Base-by-base conservation (phyloP, 2,888 invertebrate species). In the Epirrhoe alternata region DNA sequence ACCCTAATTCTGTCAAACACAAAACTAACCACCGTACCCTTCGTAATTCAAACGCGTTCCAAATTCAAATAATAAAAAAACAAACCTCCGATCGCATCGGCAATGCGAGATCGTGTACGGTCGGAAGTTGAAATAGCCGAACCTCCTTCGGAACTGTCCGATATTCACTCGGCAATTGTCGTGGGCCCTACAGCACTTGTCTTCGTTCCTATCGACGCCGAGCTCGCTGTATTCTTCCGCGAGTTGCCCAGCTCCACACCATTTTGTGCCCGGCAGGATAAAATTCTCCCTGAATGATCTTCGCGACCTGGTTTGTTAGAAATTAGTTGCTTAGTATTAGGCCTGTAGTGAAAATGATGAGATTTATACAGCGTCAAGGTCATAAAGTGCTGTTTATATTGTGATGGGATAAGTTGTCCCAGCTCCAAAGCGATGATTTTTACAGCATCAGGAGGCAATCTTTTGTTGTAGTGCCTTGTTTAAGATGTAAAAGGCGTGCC, bases 81-180 rank as follows among this genome's bases (percentile, higher is more conserved):
- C 94, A 87, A 94, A 96, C 97, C 96, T 96, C 90, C 94, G 94
- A 88, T 97, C 97, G 86, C 97, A 97, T 74, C 94, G 93, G 88
- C 97, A 97, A 85, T 96, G 96, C 81, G 96, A 96, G 72, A 97
- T 90, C 42, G 96, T 96, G 88, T 95, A 96, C 72, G 96, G 95
- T 72, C 95, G 91, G 83, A 90, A 94, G 94, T 97, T 97, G 94
- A 95, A 95, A 78, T 95, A 89, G 78, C 95, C 91, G 77, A 89
- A 96, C 82, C 94, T 94, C 75, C 93, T 90, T 72, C 92, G 89
- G 83, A 96, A 95, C 52, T 94, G 94, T 38, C 94, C 94, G 77
- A 97, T 93, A 81, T 94, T 94, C 79, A 93, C 86, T 61, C 94
- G 93, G 86, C 97, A 97, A 80, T 94, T 94, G 87, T 97, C 97